These are phyloP conservation scores for Microtus montanus DNA, from an alignment of 2,113 vertebrate genomes.

Conservation along the genomic window DNA sequence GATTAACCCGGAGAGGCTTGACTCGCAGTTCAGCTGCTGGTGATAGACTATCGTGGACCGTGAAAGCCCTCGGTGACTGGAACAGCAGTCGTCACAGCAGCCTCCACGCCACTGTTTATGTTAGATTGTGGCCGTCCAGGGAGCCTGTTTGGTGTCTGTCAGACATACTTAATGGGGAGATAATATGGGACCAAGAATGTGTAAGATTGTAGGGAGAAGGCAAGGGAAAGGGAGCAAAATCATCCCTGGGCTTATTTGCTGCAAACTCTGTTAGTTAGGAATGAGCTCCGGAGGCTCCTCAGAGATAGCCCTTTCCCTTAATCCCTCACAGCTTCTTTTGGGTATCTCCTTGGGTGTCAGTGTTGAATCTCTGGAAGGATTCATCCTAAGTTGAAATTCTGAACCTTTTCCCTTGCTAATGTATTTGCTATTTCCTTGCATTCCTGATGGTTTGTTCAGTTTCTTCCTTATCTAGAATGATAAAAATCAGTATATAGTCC, in stretches of 20 bases:
- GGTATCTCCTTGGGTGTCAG: background rate
- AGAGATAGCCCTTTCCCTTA: background rate
- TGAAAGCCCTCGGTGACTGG: background rate
- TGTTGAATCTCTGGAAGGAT: background rate
- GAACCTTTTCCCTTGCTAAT: background rate
- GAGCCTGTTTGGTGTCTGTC: constrained; percentile 48
- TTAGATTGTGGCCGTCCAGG: constrained; percentile 13
- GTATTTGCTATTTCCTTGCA: background rate
- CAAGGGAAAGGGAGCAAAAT: background rate
- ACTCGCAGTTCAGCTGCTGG: background rate
- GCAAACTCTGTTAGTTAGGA: background rate
- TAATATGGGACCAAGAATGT: constrained; percentile 17
- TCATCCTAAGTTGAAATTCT: background rate
- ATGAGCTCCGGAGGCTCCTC: background rate
- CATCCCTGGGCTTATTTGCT: background rate
- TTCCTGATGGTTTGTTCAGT: background rate
- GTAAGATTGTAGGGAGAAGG: background rate
- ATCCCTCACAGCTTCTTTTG: background rate
- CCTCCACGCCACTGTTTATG: constrained; percentile 31
- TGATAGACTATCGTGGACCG: background rate
- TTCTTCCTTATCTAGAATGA: background rate
- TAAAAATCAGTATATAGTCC: background rate
- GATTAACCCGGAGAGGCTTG: background rate
- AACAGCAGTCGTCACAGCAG: background rate
- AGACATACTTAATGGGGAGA: constrained; percentile 66